Percentiles rank a stretch among this genome's conserved stretches.
Evolutionary conservation across 2,888 invertebrate species (phyloP).

Genomic region (Callyntrura guangdongensis): DNA sequence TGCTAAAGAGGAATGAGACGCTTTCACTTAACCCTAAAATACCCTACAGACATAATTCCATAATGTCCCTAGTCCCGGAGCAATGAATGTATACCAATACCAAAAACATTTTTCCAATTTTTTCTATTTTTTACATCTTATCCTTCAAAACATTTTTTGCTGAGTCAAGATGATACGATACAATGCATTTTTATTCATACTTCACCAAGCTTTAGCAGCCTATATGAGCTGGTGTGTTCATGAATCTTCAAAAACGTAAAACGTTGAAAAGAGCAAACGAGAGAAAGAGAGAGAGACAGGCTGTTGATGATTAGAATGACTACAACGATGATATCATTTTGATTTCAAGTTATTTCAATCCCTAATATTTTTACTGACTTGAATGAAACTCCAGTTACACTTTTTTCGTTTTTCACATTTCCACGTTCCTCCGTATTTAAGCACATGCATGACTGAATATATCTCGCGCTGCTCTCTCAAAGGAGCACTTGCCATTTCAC

Average conservation of each 20-base stretch:
- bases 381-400: conserved; percentile 24
- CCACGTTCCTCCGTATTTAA: background rate
- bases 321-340: conserved; percentile 29
- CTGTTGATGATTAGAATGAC: conserved; percentile 5
- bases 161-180: background rate
- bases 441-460: conserved; percentile 2
- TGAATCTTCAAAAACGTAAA: background rate
- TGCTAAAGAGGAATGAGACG: too few relatives aligned
- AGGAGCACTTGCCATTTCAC: background rate
- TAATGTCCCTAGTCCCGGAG: too few relatives aligned
- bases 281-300: conserved; percentile 3
- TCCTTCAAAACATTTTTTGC: background rate
- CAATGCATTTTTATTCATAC: background rate
- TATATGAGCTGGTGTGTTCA: background rate
- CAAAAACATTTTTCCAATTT: too few relatives aligned
- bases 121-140: too few relatives aligned
- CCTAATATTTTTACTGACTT: background rate
- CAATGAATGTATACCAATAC: too few relatives aligned
- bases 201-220: background rate
- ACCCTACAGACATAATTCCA: too few relatives aligned
- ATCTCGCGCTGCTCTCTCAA: too few relatives aligned
- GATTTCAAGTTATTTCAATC: conserved; percentile 22
- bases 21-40: too few relatives aligned
- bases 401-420: too few relatives aligned
- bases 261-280: background rate